Evolutionary conservation across 2,797 vertebrate genomes (phyloP).

Genomic region (Parotocinclus haroldoi): DNA sequence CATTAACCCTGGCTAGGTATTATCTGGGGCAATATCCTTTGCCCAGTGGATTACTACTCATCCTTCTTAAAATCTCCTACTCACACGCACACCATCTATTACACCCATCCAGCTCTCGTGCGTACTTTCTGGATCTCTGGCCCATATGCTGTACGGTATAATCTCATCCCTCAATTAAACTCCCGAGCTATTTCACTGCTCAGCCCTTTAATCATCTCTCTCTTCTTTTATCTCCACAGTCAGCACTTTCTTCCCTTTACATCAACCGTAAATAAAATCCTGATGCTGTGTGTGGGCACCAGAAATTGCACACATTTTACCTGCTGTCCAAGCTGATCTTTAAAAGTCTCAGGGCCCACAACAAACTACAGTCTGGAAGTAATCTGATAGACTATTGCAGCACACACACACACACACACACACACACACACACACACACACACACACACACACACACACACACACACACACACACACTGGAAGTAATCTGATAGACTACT

Average conservation of each 20-base stretch:
- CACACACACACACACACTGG: too few relatives aligned
- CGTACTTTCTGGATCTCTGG: constrained; percentile 6
- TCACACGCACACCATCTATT: not conserved
- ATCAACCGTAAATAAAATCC: too few relatives aligned
- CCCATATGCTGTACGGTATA: constrained; percentile 7
- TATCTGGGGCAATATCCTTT: not conserved
- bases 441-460: too few relatives aligned
- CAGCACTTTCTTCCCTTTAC: not conserved
- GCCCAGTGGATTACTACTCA: constrained; percentile 11
- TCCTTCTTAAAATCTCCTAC: not conserved
- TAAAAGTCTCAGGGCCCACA: not conserved
- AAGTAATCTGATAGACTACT: too few relatives aligned
- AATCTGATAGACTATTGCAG: too few relatives aligned
- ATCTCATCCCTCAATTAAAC: constrained; percentile 32
- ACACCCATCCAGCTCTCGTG: constrained; percentile 17
- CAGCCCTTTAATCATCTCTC: constrained; percentile 29
- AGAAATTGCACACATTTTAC: constrained; percentile 1
- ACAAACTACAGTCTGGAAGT: not conserved
- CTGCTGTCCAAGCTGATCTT: not conserved
- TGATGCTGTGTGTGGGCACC: not conserved
- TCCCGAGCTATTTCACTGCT: constrained; percentile 23
- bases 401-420: too few relatives aligned
- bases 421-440: too few relatives aligned
- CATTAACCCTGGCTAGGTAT: constrained; percentile 1
- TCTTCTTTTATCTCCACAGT: constrained; percentile 15